Conservation (phyloP, 2,888 invertebrate genomes). For the Salticus scenicus region DNA sequence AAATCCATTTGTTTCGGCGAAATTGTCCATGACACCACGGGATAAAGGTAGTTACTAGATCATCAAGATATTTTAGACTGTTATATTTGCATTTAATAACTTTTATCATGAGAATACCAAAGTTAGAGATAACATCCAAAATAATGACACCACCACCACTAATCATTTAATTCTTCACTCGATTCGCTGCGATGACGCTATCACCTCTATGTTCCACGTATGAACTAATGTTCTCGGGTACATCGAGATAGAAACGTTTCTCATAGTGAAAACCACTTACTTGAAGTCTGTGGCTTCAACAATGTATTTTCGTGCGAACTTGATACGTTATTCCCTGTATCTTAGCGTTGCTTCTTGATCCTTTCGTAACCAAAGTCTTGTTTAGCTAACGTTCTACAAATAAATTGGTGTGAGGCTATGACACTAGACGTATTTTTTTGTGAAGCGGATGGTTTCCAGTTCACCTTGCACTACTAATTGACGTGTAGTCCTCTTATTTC, state of each 20-base stretch:
- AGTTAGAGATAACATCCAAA: no score
- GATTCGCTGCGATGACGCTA: neutral
- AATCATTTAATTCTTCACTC: neutral
- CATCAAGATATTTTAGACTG: no score
- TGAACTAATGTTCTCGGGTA: no score
- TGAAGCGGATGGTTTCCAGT: neutral
- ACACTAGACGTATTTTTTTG: neutral
- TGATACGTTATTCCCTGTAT: neutral
- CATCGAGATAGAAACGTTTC: neutral
- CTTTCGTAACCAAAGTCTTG: neutral
- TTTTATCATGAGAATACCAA: no score
- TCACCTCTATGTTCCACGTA: neutral
- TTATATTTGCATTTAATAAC: no score
- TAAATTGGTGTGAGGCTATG: no score
- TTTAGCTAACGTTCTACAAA: no score
- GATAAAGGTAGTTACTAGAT: no score
- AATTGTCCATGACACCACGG: no score
- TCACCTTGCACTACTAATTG: neutral
- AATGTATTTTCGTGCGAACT: neutral
- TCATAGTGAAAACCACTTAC: neutral
- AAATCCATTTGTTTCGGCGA: no score
- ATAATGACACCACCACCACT: no score
- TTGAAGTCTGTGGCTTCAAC: neutral
- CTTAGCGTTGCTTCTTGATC: neutral
- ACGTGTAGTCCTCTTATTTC: no score